Conservation (phyloP, 2,888 invertebrate genomes). For the Apotomis turbidana region DNA sequence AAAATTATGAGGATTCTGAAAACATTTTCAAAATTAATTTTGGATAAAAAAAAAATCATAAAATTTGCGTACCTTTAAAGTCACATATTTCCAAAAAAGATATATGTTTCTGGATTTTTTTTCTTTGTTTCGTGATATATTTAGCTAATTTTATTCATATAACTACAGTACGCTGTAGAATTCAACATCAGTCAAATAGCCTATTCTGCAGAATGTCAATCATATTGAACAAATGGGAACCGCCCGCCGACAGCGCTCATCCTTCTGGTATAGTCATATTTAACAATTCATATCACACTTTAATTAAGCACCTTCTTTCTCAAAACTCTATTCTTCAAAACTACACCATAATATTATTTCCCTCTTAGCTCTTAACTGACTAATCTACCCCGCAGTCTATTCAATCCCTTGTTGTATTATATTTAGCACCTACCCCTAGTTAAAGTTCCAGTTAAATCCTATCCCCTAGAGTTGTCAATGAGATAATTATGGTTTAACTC, state of each 20-base stretch:
- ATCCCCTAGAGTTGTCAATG: slow-evolving; percentile 16
- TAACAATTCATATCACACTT: slow-evolving; percentile 66
- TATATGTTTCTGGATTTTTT: too few relatives aligned
- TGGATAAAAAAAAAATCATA: too few relatives aligned
- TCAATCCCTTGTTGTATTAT: slow-evolving; percentile 45
- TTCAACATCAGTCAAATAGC: too few relatives aligned
- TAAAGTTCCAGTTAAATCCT: slow-evolving; percentile 6
- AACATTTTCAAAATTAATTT: too few relatives aligned
- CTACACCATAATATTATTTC: slow-evolving; percentile 33
- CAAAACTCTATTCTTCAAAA: slow-evolving; percentile 42
- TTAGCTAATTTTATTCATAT: too few relatives aligned
- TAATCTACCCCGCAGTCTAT: slow-evolving; percentile 43
- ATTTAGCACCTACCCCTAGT: slow-evolving; percentile 49
- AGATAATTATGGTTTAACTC: neutral
- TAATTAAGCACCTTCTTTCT: slow-evolving; percentile 59
- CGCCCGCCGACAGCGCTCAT: slow-evolving; percentile 1
- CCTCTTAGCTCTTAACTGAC: slow-evolving; percentile 39
- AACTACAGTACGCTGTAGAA: too few relatives aligned
- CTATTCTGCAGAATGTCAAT: too few relatives aligned
- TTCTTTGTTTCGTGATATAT: too few relatives aligned
- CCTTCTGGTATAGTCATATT: slow-evolving; percentile 46
- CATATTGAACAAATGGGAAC: slow-evolving; percentile 9
- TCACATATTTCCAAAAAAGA: too few relatives aligned
- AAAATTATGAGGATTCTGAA: too few relatives aligned
- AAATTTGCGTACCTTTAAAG: too few relatives aligned